phyloP scores from a whole-genome alignment of 2,888 invertebrate genomes.

The Eupeodes luniger region DNA sequence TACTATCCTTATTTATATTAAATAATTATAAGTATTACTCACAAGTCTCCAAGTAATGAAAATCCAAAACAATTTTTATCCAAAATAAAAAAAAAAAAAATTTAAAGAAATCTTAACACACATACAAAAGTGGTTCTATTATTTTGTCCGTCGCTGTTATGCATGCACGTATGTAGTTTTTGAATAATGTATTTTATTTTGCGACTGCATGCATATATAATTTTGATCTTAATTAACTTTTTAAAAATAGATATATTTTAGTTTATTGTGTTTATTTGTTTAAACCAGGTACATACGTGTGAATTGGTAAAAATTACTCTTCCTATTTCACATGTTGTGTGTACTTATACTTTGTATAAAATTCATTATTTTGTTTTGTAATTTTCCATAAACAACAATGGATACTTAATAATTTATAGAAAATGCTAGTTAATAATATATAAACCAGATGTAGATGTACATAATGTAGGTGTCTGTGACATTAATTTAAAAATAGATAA shows the following conservation, averaged over 20 bases:
- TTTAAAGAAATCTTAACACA: too few species aligned
- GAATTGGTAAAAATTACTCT: not conserved
- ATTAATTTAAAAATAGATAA: conserved; percentile 46
- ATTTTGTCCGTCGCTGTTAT: too few species aligned
- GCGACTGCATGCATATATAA: conserved; percentile 1
- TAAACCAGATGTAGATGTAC: too few species aligned
- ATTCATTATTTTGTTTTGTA: not conserved
- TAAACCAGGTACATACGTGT: not conserved
- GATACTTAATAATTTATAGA: conserved; percentile 42
- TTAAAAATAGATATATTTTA: conserved; percentile 24
- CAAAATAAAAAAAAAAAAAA: too few species aligned
- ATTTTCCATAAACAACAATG: conserved; percentile 36
- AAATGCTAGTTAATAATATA: conserved; percentile 28
- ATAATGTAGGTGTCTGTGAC: conserved; percentile 48
- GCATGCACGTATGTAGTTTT: not conserved
- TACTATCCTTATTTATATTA: too few species aligned
- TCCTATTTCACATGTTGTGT: not conserved
- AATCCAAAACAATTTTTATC: too few species aligned
- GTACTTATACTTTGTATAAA: not conserved
- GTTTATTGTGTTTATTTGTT: not conserved
- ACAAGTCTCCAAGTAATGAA: too few species aligned
- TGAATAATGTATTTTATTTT: not conserved
- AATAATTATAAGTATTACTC: too few species aligned
- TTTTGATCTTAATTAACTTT: conserved; percentile 40
- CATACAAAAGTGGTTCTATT: too few species aligned